Evolutionary conservation across 2,888 invertebrate species (phyloP), one percentile per base, ranked within the genome.

Genomic region (Ectobius pallidus): DNA sequence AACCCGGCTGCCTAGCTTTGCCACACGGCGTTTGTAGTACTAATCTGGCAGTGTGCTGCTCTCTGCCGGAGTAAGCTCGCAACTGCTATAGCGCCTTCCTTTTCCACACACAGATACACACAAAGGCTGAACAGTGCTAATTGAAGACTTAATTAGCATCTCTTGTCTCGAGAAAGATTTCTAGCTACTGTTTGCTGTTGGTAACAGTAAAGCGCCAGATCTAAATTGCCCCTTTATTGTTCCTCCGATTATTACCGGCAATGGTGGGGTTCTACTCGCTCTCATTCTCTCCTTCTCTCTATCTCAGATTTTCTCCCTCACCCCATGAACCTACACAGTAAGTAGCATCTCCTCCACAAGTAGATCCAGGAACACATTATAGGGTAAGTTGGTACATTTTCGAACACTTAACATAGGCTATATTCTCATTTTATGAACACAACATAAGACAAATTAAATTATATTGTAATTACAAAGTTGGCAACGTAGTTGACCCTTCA

Each of bases 71-170:
- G 27, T 32, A 27, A 32, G 58, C 67, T 67, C 70, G 70, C 74
- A 74, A 74, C 72, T 67, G 72, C 74, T 67, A 27, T n/a, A n/a
- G n/a, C n/a, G n/a, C 34, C 39, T n/a, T 58, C 52, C 52, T 52
- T 52, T 52, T 52, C 7, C 22, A 52, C 25, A 52, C 20, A 58
- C 58, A 58, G 25, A 55, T 25, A 55, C 58, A 58, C 58, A 58
- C 58, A 58, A 25, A 58, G 27, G 58, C 58, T 58, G 58, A 58
- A 30, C 58, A 30, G 27, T 58, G 73, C 75, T 75, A 75, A 75
- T 75, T 75, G 75, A 74, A 75, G 75, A 74, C 75, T 75, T 75
- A 75, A 75, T 75, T 75, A 75, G 75, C 71, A 75, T 75, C 75
- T 71, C 71, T 71, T 68, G 58, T 58, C 27, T 58, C 30, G 27